A percentile compares a stretch with the other conserved stretches of the same genome.
Evolutionary conservation across 2,113 vertebrate species (phyloP).

Genomic region (Labeo rohita): DNA sequence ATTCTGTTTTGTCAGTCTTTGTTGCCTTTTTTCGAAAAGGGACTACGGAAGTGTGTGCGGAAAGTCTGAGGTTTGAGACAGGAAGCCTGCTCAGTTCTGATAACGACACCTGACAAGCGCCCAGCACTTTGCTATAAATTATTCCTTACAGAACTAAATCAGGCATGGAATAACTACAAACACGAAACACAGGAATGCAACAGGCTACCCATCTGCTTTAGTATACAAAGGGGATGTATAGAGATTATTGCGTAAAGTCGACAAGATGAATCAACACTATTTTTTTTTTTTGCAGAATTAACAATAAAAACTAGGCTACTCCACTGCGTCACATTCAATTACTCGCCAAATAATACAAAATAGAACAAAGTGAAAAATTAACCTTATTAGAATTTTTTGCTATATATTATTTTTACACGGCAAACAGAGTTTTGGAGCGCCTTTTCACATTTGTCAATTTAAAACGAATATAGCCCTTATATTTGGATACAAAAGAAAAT

Average conservation of each 20-base stretch:
- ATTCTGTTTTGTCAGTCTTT: conserved; percentile 58
- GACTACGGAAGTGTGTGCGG: conserved; percentile 76
- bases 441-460: not conserved
- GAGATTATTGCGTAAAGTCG: not conserved
- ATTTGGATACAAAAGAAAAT: not conserved
- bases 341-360: not conserved
- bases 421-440: too few relatives aligned
- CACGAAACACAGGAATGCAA: not conserved
- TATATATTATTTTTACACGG: not conserved
- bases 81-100: conserved; percentile 79
- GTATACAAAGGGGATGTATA: not conserved
- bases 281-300: not conserved
- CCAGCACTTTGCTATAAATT: conserved; percentile 73
- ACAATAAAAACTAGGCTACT: not conserved
- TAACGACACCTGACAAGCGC: conserved; percentile 82
- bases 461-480: not conserved
- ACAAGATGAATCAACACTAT: conserved; percentile 4
- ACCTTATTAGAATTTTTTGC: not conserved
- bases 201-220: not conserved
- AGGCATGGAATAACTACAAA: conserved; percentile 15
- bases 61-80: conserved; percentile 81
- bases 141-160: conserved; percentile 70
- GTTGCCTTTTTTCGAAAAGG: conserved; percentile 61
- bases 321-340: not conserved
- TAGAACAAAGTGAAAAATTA: not conserved